Conservation (phyloP, 2,113 vertebrate genomes). For the Balaeniceps rex region DNA sequence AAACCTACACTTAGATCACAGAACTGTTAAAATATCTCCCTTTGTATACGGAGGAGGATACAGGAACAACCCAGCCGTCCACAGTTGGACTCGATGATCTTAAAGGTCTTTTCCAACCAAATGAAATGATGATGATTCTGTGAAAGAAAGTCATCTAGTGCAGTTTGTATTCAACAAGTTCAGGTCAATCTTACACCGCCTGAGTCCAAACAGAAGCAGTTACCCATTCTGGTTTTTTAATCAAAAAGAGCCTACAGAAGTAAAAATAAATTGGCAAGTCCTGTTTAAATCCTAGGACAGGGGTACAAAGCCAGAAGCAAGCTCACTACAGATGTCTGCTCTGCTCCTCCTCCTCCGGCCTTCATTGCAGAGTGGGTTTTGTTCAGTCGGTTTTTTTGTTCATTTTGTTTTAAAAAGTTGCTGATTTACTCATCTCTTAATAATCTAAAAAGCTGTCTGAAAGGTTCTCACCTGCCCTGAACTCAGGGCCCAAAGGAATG, state of each 20-base stretch:
- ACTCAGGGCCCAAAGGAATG: not conserved
- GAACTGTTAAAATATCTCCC: not conserved
- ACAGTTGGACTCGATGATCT: too few relatives aligned
- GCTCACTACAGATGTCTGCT: not conserved
- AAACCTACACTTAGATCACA: not conserved
- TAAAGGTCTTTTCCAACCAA: too few relatives aligned
- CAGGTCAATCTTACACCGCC: not conserved
- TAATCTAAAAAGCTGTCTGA: not conserved
- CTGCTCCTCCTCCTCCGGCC: not conserved
- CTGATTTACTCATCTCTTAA: not conserved
- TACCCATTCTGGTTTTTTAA: not conserved
- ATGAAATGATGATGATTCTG: too few relatives aligned
- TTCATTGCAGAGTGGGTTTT: not conserved
- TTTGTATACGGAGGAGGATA: fast-evolving
- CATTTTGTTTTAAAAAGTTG: not conserved
- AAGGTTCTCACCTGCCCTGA: not conserved
- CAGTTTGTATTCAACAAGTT: not conserved
- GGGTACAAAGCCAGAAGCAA: not conserved
- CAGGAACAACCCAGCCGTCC: not conserved
- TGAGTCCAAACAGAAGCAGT: not conserved
- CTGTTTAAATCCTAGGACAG: not conserved
- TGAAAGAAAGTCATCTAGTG: not conserved
- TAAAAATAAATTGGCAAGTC: not conserved
- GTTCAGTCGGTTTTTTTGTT: not conserved
- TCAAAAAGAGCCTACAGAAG: not conserved